Percentiles rank a stretch among this genome's conserved stretches.
phyloP scores from a whole-genome alignment of 2,888 invertebrate genomes.

The Electrophaes corylata region DNA sequence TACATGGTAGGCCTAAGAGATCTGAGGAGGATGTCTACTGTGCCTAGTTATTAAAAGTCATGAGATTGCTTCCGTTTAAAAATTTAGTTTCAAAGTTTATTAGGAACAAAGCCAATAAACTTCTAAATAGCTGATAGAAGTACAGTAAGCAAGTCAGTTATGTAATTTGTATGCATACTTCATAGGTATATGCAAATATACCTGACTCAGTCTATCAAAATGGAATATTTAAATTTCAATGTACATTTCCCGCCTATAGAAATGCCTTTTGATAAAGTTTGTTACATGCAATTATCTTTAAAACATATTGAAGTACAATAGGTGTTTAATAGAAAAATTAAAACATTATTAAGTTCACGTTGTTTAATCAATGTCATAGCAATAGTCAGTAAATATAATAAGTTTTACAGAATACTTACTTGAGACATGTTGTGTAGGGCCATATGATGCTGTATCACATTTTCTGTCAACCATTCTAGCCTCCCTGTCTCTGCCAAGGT shows the following conservation, averaged over 20 bases:
- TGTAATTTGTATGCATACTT: constrained; percentile 32
- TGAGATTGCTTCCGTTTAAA: no score
- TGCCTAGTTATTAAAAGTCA: no score
- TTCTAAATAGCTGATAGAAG: constrained; percentile 7
- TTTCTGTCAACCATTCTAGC: constrained; percentile 90
- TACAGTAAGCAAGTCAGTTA: constrained; percentile 37
- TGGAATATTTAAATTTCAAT: constrained; percentile 23
- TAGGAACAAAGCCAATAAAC: not conserved
- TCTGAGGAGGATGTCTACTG: no score
- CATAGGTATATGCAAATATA: constrained; percentile 26
- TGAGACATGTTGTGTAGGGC: constrained; percentile 89
- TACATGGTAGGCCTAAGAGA: no score
- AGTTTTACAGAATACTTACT: no score
- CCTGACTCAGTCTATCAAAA: constrained; percentile 26
- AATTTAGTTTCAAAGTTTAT: no score
- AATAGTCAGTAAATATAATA: no score
- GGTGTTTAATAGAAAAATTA: constrained; percentile 30
- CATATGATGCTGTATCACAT: constrained; percentile 90
- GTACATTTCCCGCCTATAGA: constrained; percentile 18
- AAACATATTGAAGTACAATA: constrained; percentile 37
- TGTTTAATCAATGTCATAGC: constrained; percentile 1
- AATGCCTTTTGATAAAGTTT: constrained; percentile 30
- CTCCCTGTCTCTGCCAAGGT: constrained; percentile 87
- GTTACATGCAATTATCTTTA: constrained; percentile 24
- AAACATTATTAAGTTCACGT: constrained; percentile 13